phyloP scores from a whole-genome alignment of 2,797 vertebrate genomes.

The Pagetopsis macropterus region DNA sequence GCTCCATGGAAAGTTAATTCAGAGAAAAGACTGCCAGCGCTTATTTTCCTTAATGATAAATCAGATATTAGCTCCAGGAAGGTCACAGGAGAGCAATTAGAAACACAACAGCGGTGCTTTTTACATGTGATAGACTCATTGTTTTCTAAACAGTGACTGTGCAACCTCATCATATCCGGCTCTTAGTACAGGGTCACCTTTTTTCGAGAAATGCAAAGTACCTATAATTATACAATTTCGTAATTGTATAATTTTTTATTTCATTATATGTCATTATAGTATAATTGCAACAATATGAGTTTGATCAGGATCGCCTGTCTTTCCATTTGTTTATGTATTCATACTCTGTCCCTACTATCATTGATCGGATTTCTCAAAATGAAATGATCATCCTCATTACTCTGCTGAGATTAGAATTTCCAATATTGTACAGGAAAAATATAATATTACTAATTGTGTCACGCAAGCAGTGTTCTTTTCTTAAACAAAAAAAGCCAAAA shows the following conservation, averaged over 20 bases:
- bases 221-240: not conserved
- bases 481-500: not conserved
- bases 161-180: not conserved
- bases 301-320: conserved; percentile 16
- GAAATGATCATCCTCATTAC: conserved; percentile 29
- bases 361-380: conserved; percentile 22
- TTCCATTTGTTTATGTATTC: conserved; percentile 17
- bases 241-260: too few relatives aligned
- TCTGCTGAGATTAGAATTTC: conserved; percentile 27
- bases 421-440: not conserved
- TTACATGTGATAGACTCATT: conserved; percentile 5
- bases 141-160: not conserved
- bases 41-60: conserved; percentile 57
- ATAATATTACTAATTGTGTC: not conserved
- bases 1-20: conserved; percentile 48
- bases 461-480: not conserved
- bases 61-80: conserved; percentile 56
- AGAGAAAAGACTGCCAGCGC: conserved; percentile 45
- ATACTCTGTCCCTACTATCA: conserved; percentile 7
- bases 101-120: conserved; percentile 21
- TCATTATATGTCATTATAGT: not conserved
- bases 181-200: not conserved
- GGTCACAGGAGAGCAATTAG: conserved; percentile 53
- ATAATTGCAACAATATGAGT: conserved; percentile 31
- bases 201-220: conserved; percentile 6